Percentiles rank a stretch among this genome's conserved stretches.
phyloP scores from a whole-genome alignment of 53 echinoderm and acorn worm species.

The Patiria pectinifera region DNA sequence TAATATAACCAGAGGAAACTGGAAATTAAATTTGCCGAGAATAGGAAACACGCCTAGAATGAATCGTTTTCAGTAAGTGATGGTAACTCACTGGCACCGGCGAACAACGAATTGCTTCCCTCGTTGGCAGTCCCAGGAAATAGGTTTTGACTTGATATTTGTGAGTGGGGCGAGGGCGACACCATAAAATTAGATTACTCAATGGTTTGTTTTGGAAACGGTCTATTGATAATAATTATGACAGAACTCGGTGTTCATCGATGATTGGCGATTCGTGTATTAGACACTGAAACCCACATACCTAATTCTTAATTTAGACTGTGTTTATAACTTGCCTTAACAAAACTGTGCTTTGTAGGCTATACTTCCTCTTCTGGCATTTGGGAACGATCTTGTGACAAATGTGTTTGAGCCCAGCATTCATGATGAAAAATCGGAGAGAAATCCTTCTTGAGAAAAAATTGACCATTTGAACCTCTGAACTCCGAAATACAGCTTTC shows the following conservation, averaged over 20 bases:
- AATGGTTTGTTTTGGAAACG: constrained; percentile 4
- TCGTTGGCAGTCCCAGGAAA: neutral
- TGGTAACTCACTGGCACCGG: neutral
- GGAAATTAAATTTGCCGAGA: constrained; percentile 51
- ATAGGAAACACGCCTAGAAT: constrained; percentile 54
- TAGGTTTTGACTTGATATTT: neutral
- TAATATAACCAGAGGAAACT: constrained; percentile 32
- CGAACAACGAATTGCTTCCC: constrained; percentile 12
- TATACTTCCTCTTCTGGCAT: too few species aligned
- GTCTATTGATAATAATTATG: neutral
- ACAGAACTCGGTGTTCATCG: neutral
- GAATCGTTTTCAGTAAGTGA: neutral
- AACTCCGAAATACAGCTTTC: too few species aligned
- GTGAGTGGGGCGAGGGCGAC: neutral
- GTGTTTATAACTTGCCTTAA: neutral
- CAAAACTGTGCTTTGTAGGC: too few species aligned
- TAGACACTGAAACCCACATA: neutral
- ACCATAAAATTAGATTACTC: neutral
- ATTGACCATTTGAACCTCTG: too few species aligned
- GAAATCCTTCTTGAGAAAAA: too few species aligned
- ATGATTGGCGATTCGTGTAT: neutral
- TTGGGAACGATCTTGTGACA: too few species aligned
- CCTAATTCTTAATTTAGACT: neutral
- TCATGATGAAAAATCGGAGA: too few species aligned
- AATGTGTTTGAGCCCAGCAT: too few species aligned